phyloP scores from a whole-genome alignment of 1,140 invertebrate species.

The Telenomus remus region DNA sequence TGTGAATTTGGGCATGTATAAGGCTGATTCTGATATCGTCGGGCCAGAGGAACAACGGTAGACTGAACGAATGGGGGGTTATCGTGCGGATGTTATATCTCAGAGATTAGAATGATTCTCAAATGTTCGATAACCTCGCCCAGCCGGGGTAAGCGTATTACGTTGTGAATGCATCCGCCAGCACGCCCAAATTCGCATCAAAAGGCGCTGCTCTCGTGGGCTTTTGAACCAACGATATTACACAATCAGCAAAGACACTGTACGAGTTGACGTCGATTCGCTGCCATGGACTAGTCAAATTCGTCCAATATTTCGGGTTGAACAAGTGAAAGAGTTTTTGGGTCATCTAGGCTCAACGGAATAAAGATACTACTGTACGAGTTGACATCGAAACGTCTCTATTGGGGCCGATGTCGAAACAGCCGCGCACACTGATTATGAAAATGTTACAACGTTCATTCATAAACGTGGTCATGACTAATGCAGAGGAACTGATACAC shows the following conservation, averaged over 20 bases:
- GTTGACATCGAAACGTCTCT: background rate
- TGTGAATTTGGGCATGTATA: background rate
- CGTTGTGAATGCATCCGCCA: slow-evolving; percentile 12
- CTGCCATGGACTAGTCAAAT: too few species aligned
- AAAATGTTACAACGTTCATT: slow-evolving; percentile 28
- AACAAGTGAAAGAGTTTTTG: too few species aligned
- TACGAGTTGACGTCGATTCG: too few species aligned
- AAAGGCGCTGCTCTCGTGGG: background rate
- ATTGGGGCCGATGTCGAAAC: background rate
- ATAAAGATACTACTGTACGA: too few species aligned
- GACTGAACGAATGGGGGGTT: slow-evolving; percentile 7
- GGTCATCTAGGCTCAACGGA: too few species aligned
- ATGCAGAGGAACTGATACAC: slow-evolving; percentile 18
- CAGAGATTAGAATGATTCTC: slow-evolving; percentile 24
- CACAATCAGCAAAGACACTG: background rate
- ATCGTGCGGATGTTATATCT: slow-evolving; percentile 24
- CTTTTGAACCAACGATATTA: slow-evolving; percentile 4
- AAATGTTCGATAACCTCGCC: slow-evolving; percentile 21
- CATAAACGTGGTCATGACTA: slow-evolving; percentile 17
- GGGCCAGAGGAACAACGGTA: slow-evolving; percentile 1
- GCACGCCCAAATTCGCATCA: slow-evolving; percentile 3
- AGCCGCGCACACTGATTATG: slow-evolving; percentile 7
- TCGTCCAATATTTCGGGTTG: too few species aligned
- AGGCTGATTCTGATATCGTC: background rate
- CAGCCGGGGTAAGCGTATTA: slow-evolving; percentile 16